Evolutionary conservation across 2,113 vertebrate species (phyloP), one percentile per base, ranked within the genome.

Genomic region (Nesoenas mayeri): DNA sequence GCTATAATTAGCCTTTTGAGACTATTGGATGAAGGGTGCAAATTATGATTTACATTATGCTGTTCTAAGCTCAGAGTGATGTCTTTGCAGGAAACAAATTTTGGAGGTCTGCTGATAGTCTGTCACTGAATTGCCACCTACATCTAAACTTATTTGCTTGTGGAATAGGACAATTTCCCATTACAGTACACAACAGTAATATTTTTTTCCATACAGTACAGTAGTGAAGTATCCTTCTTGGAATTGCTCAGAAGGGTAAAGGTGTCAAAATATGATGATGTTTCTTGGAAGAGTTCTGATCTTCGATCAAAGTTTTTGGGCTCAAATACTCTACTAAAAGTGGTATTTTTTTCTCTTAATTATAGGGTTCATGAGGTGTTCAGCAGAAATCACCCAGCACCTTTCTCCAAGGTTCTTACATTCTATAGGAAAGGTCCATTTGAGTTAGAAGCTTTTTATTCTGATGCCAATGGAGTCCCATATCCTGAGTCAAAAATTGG

Each of bases 401-500:
- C 98, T 40, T 98, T 98, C 89, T 98, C 98, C 73, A 98, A 98
- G 97, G 98, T 98, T 47, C 98, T 99, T 90, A 98, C 98, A 0
- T 98, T 98, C 94, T 95, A 98, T 66, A 98, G 98, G 73, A 98
- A 98, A 82, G 98, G 97, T 29, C 98, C 98, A 69, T 99, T 98
- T 97, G 97, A 98, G 56, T 93, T 99, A 36, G 98, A 98, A 97
- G 98, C 98, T 66, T 98, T 98, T 97, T 98, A 99, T 96, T 98
- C 98, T 71, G 97, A 99, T 93, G 97, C 98, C 36, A 92, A 93
- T 64, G 96, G 91, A 48, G 96, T 98, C 67, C 98, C 98, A 1
- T 98, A 98, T 93, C 98, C 98, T 11, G 98, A 99, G 87, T 94
- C 97, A 85, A 98, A 98, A 96, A 98, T 99, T 81, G 98, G 98